Percentiles rank a stretch among this genome's conserved stretches.
These are phyloP conservation scores for Drosophila sulfurigaster DNA, from an alignment of 1,140 invertebrate genomes.

Conservation along the genomic window DNA sequence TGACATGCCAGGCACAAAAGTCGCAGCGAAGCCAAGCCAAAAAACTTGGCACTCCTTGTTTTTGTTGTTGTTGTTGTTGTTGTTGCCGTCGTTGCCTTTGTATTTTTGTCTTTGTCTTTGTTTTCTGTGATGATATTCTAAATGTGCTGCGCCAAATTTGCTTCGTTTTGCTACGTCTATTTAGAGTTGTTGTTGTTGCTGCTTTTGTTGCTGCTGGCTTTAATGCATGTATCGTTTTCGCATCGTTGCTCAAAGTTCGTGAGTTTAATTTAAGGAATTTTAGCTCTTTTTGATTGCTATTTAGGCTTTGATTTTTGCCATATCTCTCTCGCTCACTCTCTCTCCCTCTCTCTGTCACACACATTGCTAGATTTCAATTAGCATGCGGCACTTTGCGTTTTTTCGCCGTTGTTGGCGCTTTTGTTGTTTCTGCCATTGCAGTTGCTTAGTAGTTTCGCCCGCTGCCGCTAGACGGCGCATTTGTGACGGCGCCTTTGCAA, in stretches of 20 bases:
- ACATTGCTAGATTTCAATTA: conserved; percentile 70
- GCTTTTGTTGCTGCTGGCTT: conserved; percentile 40
- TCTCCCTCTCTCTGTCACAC: neutral
- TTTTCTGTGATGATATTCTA: conserved; percentile 78
- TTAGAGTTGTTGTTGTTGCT: conserved; percentile 44
- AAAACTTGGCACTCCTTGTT: conserved; percentile 74
- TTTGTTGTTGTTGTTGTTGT: conserved; percentile 58
- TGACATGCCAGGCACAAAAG: conserved; percentile 73
- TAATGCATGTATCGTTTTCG: conserved; percentile 83
- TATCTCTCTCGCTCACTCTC: neutral
- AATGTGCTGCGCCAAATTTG: conserved; percentile 80
- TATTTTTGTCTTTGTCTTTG: conserved; percentile 28
- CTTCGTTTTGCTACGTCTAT: conserved; percentile 77
- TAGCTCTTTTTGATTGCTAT: conserved; percentile 82
- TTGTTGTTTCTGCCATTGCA: conserved; percentile 4
- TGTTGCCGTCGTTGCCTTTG: conserved; percentile 37
- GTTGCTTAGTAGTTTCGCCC: conserved; percentile 7
- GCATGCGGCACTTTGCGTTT: conserved; percentile 79
- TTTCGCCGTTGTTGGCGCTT: conserved; percentile 38
- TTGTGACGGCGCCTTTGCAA: conserved; percentile 76
- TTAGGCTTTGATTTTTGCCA: conserved; percentile 65
- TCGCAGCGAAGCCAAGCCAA: conserved; percentile 50
- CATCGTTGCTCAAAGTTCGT: conserved; percentile 78
- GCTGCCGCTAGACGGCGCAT: conserved; percentile 44
- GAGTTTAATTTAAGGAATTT: conserved; percentile 83